Evolutionary conservation across 2,113 vertebrate genomes (phyloP), one percentile per base, ranked within the genome.

Genomic region (Capreolus pygargus): DNA sequence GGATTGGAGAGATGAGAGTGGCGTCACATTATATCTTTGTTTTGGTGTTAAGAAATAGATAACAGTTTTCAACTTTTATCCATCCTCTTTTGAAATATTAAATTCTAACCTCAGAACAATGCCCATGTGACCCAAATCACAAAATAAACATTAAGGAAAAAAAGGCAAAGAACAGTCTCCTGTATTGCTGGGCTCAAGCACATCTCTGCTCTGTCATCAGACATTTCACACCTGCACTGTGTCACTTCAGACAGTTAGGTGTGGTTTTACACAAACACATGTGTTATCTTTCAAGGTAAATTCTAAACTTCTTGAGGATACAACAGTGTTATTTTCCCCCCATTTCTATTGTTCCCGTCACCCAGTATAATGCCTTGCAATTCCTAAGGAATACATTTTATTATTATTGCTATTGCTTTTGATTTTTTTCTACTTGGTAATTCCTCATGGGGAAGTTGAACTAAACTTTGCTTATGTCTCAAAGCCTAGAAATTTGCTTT

Each of bases 21-120:
- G 43, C 58, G 30, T 93, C 39, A 79, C n/a, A 95, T 64, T 82
- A 36, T 86, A 82, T 30, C 50, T 95, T 88, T 64, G 16, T 79
- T 94, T 90, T 89, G n/a, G 16, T 90, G 94, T 93, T 95, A 67
- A 95, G 82, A 36, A 57, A 76, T 87, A 74, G 64, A 58, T 43
- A 52, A 76, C 14, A 50, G 10, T 33, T 94, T 79, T 91, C 27
- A 94, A n/a, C 39, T 82, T 52, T 58, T 78, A 45, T 58, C 43
- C 33, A 50, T 28, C 14, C 4, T 88, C 58, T 76, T 94, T 58
- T 30, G 93, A 92, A 96, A 83, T 85, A 67, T 82, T 95, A 79
- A 52, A 67, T 83, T 85, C 6, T 64, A 94, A 83, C 30, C 50
- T n/a, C 16, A 95, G 55, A 95, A 89, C 76, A 89, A 89, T 60